phyloP scores from a whole-genome alignment of 2,113 vertebrate genomes.

The Salvator merianae region DNA sequence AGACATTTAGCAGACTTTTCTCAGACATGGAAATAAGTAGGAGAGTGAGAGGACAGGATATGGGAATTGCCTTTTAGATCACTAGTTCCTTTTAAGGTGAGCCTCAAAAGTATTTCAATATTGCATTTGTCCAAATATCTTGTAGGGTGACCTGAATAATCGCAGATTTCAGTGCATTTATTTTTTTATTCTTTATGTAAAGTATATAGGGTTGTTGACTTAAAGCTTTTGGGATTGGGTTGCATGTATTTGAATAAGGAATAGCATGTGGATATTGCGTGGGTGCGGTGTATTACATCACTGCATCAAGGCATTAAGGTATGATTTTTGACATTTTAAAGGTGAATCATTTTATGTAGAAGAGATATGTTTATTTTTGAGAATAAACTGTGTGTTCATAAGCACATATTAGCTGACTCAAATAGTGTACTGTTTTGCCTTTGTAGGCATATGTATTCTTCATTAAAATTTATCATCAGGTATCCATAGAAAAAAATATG shows the following conservation, averaged over 20 bases:
- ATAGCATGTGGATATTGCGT: neutral
- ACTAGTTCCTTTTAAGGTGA: neutral
- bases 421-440: rapidly evolving
- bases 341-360: slow-evolving; percentile 43
- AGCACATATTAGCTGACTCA: slow-evolving; percentile 1
- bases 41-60: neutral
- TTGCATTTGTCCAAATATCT: neutral
- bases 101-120: neutral
- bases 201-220: neutral
- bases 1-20: no score
- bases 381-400: slow-evolving; percentile 55
- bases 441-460: neutral
- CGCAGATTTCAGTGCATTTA: no score
- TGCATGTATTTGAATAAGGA: neutral
- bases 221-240: no score
- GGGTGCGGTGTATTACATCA: slow-evolving; percentile 9
- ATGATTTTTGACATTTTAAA: slow-evolving; percentile 37
- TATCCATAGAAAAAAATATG: neutral
- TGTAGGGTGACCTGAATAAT: no score
- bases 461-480: slow-evolving; percentile 19
- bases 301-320: slow-evolving; percentile 20
- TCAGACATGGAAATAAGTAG: neutral
- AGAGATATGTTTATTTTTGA: slow-evolving; percentile 38
- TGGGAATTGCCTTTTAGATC: neutral
- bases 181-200: no score